Evolutionary conservation across 2,797 vertebrate species (phyloP).

Genomic region (Trachops cirrhosus): DNA sequence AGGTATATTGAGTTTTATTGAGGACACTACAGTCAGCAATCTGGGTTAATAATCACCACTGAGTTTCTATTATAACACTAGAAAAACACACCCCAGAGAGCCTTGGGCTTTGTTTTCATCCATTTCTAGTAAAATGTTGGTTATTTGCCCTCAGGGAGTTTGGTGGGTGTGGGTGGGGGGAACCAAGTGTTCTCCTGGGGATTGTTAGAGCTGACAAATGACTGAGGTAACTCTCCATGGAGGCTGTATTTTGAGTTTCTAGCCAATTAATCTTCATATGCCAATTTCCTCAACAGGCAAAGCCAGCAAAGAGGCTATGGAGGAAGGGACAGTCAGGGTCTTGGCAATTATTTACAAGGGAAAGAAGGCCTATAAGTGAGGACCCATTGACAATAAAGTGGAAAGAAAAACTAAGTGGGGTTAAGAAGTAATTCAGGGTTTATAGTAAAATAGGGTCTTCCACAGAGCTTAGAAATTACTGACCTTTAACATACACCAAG

Average conservation of each 20-base stretch:
- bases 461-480: constrained; percentile 37
- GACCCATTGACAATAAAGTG: neutral
- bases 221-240: neutral
- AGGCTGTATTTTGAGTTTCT: neutral
- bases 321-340: neutral
- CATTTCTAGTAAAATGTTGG: constrained; percentile 49
- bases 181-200: neutral
- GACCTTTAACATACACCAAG: constrained; percentile 81
- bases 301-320: neutral
- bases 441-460: constrained; percentile 37
- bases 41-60: neutral
- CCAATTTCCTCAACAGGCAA: neutral
- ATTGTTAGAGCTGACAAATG: neutral
- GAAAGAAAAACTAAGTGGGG: constrained; percentile 13
- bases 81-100: neutral
- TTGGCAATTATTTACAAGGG: neutral
- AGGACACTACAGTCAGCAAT: neutral
- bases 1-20: neutral
- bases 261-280: neutral
- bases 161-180: neutral
- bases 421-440: constrained; percentile 20
- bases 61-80: neutral
- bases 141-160: neutral
- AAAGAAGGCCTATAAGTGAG: neutral
- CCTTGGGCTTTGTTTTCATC: neutral